Conservation (phyloP, 2,113 vertebrate genomes). For the Gopherus evgoodei region DNA sequence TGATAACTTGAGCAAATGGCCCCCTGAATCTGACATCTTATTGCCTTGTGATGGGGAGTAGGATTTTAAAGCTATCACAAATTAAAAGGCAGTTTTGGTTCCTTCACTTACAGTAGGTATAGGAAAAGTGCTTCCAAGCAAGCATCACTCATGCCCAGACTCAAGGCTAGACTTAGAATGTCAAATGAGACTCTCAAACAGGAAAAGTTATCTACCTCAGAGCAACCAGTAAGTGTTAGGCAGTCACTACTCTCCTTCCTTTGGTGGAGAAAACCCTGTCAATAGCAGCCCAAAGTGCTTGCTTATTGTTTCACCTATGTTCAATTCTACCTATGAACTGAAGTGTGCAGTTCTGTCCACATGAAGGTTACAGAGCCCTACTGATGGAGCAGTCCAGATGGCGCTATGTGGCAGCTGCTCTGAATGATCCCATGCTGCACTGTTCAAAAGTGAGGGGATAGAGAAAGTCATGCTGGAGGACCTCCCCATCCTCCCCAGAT, state of each 20-base stretch:
- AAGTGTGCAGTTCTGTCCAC: background rate
- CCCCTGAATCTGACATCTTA: background rate
- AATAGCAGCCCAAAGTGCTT: background rate
- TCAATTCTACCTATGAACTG: background rate
- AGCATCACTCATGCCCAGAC: background rate
- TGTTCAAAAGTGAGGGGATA: background rate
- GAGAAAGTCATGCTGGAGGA: background rate
- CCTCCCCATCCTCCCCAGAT: too few relatives aligned
- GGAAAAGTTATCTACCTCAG: background rate
- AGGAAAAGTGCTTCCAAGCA: slow-evolving; percentile 6
- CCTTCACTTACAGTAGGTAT: background rate
- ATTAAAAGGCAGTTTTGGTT: background rate
- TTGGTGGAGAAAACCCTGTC: background rate
- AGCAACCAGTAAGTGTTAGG: background rate
- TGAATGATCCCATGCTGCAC: fast-evolving
- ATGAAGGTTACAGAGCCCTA: fast-evolving
- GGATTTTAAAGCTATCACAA: slow-evolving; percentile 18
- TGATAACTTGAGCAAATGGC: slow-evolving; percentile 36
- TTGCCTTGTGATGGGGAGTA: slow-evolving; percentile 33
- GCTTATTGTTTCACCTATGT: background rate
- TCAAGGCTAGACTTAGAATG: background rate
- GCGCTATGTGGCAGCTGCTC: background rate
- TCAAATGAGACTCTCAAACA: background rate
- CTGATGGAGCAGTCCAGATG: background rate
- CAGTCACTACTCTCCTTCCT: background rate